Percentiles rank a stretch among this genome's conserved stretches.
Evolutionary conservation across 2,113 vertebrate species (phyloP).

Genomic region (Ictalurus furcatus): DNA sequence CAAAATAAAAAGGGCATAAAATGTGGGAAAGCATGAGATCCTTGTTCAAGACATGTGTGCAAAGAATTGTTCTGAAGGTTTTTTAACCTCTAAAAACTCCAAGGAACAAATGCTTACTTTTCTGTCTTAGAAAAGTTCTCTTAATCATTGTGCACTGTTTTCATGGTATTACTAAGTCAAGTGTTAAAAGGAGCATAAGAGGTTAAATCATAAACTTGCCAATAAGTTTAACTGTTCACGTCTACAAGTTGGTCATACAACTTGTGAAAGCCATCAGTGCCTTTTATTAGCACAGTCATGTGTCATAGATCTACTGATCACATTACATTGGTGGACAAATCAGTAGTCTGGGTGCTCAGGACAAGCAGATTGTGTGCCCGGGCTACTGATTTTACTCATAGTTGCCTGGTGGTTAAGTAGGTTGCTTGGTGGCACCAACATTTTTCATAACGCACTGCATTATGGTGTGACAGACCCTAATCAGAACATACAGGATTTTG

Average conservation of each 20-base stretch:
- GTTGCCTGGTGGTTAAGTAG: not conserved
- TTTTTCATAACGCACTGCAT: not conserved
- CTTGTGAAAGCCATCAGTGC: not conserved
- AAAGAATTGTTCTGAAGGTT: conserved; percentile 39
- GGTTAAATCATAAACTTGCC: not conserved
- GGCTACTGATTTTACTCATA: not conserved
- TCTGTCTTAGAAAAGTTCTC: not conserved
- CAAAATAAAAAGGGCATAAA: conserved; percentile 69
- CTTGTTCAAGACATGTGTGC: conserved; percentile 3
- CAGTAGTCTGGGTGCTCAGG: not conserved
- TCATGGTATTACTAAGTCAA: not conserved
- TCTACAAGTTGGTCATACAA: not conserved
- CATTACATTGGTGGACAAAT: conserved; percentile 14
- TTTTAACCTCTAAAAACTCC: not conserved
- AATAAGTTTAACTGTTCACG: not conserved
- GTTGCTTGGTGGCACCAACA: not conserved
- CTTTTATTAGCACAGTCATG: not conserved
- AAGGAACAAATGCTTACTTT: not conserved
- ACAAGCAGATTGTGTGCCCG: not conserved
- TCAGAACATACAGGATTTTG: no score
- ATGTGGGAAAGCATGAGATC: conserved; percentile 60
- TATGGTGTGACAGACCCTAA: not conserved
- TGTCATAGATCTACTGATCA: not conserved
- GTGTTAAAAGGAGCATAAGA: not conserved
- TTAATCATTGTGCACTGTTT: not conserved